Conservation (phyloP, 2,797 vertebrate species). For the Pseudochirops cupreus region DNA sequence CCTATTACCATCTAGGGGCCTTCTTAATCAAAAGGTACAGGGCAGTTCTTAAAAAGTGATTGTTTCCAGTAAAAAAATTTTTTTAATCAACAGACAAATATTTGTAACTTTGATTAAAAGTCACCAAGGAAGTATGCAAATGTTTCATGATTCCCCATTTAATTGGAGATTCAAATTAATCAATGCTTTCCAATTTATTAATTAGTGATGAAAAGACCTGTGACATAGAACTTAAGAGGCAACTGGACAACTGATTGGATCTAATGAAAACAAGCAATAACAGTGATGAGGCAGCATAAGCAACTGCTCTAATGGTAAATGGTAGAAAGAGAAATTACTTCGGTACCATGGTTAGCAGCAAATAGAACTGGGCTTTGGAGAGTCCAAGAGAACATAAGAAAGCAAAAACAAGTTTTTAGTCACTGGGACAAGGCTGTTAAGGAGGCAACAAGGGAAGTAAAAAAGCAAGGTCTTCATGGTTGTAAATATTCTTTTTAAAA, state of each 20-base stretch:
- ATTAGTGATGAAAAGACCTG: conserved; percentile 38
- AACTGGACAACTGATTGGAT: conserved; percentile 75
- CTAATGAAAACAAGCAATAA: conserved; percentile 80
- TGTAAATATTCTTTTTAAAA: background rate
- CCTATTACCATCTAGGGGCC: background rate
- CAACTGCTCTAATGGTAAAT: conserved; percentile 70
- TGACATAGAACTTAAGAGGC: conserved; percentile 59
- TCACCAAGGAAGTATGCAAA: conserved; percentile 20
- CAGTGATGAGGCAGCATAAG: conserved; percentile 70
- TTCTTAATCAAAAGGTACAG: conserved; percentile 7
- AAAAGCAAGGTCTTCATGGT: conserved; percentile 33
- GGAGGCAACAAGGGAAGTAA: conserved; percentile 65
- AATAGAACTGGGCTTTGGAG: conserved; percentile 36
- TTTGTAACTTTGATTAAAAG: background rate
- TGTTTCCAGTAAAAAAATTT: conserved; percentile 20
- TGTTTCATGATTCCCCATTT: conserved; percentile 51
- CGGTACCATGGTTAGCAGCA: conserved; percentile 55
- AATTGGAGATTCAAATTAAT: conserved; percentile 54
- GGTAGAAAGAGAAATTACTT: conserved; percentile 45
- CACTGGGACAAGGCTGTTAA: conserved; percentile 70
- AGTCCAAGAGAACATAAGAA: conserved; percentile 43
- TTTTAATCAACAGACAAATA: conserved; percentile 56
- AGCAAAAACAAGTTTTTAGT: conserved; percentile 61
- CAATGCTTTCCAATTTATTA: conserved; percentile 48
- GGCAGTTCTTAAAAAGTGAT: conserved; percentile 1